Evolutionary conservation across 2,113 vertebrate genomes (phyloP).

Genomic region (Ameiurus melas): DNA sequence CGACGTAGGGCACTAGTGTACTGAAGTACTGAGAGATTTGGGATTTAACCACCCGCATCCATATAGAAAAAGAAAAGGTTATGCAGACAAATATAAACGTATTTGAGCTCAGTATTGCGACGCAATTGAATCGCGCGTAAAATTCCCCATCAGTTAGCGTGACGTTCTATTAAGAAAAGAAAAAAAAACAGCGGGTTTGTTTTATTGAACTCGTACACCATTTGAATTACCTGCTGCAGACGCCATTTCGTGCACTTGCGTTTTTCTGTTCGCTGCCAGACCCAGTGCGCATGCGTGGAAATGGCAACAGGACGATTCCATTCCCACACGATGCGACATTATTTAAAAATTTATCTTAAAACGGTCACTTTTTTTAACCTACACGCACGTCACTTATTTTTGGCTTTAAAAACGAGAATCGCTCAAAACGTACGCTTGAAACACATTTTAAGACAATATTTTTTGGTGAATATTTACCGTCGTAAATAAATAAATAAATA

Average conservation of each 20-base stretch:
- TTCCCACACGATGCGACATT: not conserved
- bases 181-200: not conserved
- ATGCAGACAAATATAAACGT: not conserved
- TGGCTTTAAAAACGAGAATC: not conserved
- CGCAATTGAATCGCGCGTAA: not conserved
- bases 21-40: not conserved
- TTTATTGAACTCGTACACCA: not conserved
- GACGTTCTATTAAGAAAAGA: not conserved
- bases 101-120: not conserved
- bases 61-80: not conserved
- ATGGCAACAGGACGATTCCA: conserved; percentile 20
- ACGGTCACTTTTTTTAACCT: not conserved
- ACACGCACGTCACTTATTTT: not conserved
- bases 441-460: not conserved
- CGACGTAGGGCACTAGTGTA: not conserved
- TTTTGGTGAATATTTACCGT: not conserved
- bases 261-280: not conserved
- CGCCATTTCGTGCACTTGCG: conserved; percentile 58
- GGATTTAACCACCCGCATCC: not conserved
- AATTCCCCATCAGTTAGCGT: not conserved
- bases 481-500: too few relatives aligned
- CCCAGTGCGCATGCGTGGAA: conserved; percentile 47
- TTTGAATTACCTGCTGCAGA: conserved; percentile 54
- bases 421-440: not conserved
- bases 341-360: not conserved